Conservation (phyloP, 2,888 invertebrate genomes). For the Cephus pygmeus region DNA sequence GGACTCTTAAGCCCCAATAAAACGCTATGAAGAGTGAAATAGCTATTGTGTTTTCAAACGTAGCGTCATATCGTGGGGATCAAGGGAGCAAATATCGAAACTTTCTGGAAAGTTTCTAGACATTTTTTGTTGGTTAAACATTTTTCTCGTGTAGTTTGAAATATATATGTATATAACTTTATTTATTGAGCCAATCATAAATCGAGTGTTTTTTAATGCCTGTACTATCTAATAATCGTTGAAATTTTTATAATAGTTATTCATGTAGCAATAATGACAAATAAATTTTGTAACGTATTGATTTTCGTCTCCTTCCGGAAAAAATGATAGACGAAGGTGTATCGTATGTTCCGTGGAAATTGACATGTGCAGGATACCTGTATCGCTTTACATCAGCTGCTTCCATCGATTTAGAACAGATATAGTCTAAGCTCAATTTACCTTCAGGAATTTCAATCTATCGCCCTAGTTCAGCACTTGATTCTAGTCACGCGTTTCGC, state of each 20-base stretch:
- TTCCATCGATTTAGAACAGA: background rate
- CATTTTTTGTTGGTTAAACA: background rate
- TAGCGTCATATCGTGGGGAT: background rate
- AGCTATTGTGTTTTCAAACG: background rate
- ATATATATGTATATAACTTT: background rate
- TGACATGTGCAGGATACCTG: background rate
- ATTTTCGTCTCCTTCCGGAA: background rate
- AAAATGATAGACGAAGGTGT: background rate
- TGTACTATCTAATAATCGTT: background rate
- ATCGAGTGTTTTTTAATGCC: background rate
- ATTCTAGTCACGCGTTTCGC: constrained; percentile 15
- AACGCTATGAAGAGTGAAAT: background rate
- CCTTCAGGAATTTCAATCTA: constrained; percentile 11
- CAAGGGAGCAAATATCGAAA: background rate
- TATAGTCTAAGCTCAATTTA: background rate
- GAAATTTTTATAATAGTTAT: background rate
- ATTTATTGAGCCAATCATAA: background rate
- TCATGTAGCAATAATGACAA: background rate
- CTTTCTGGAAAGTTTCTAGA: background rate
- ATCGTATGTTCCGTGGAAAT: background rate
- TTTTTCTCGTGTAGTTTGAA: background rate
- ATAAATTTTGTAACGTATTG: background rate
- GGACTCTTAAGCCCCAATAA: background rate
- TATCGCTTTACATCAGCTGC: background rate
- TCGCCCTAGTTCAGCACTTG: constrained; percentile 6